Evolutionary conservation across 2,888 invertebrate species (phyloP), one percentile per base, ranked within the genome.

Genomic region (Amiota mariae): DNA sequence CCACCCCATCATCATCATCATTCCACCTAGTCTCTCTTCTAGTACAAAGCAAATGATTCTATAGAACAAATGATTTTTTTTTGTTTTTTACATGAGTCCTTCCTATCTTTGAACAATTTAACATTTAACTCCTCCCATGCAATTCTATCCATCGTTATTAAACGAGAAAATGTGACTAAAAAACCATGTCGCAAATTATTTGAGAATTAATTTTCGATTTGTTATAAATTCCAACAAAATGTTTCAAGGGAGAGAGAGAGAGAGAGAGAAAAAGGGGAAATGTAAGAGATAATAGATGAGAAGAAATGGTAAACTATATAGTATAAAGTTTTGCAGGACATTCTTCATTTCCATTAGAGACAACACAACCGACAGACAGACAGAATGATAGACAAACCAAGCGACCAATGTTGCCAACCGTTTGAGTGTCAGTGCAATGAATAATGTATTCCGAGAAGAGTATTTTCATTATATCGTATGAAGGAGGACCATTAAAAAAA

Each of bases 201-300:
- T 85, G 76, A 77, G 84, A 85, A 85, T 86, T 85, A 85, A 86
- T 82, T 85, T 86, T 83, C 85, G 81, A 85, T 85, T 86, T 82
- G 81, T 80, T 80, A 75, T 76, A 78, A 78, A 66, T 75, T 75
- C 61, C 59, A 48, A 75, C 47, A 59, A 72, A 72, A 75, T 66
- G 54, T 10, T 64, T 36, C 10, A 57, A 20, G 56, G 9, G 11
- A 15, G 18, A 15, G 4, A 36, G 46, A 57, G 56, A 24, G 24
- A 24, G 24, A 36, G 36, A 36, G 36, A 36, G 36, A 36, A 6
- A 36, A 6, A 36, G 36, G 36, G 36, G 36, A 36, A 36, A 36
- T 36, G 36, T 36, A 36, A 36, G 8, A 36, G 36, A 36, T 36
- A 36, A 36, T 36, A 36, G 36, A 36, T 36, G 36, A 4, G 36